phyloP scores from a whole-genome alignment of 2,888 invertebrate genomes.

The Resseliella maxima region DNA sequence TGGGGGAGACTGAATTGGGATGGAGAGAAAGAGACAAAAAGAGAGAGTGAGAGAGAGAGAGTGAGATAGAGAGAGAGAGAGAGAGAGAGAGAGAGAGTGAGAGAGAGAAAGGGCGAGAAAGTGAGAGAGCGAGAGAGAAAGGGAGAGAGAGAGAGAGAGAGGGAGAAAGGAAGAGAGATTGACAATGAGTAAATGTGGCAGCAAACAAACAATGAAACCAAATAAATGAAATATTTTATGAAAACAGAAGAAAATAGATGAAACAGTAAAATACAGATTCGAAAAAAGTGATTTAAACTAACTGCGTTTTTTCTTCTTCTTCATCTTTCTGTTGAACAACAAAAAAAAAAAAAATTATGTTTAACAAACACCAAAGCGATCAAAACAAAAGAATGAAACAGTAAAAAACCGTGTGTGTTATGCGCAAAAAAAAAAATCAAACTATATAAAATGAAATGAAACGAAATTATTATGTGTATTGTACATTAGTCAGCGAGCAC shows the following conservation, averaged over 20 bases:
- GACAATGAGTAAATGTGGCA: too few species aligned
- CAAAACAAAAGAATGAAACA: conserved; percentile 42
- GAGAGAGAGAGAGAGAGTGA: too few species aligned
- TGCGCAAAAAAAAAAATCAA: conserved; percentile 25
- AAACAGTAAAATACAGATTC: background rate
- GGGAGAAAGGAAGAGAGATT: background rate
- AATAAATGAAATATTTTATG: background rate
- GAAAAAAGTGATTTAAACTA: background rate
- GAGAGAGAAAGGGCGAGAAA: too few species aligned
- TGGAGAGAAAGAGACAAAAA: too few species aligned
- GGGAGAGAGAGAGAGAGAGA: background rate
- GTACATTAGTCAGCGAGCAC: background rate
- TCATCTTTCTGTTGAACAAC: too few species aligned
- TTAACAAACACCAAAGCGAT: background rate
- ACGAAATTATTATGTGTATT: background rate
- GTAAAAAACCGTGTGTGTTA: conserved; percentile 12
- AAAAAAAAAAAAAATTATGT: background rate
- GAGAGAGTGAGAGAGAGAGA: too few species aligned
- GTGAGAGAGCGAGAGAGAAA: too few species aligned
- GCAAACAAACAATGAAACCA: background rate
- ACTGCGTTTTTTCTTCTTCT: too few species aligned
- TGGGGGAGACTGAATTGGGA: too few species aligned
- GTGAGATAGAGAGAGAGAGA: too few species aligned
- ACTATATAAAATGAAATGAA: background rate
- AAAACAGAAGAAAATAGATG: conserved; percentile 45